Percentiles rank a stretch among this genome's conserved stretches.
Evolutionary conservation across 1,140 invertebrate species (phyloP).

Genomic region (Maconellicoccus hirsutus): DNA sequence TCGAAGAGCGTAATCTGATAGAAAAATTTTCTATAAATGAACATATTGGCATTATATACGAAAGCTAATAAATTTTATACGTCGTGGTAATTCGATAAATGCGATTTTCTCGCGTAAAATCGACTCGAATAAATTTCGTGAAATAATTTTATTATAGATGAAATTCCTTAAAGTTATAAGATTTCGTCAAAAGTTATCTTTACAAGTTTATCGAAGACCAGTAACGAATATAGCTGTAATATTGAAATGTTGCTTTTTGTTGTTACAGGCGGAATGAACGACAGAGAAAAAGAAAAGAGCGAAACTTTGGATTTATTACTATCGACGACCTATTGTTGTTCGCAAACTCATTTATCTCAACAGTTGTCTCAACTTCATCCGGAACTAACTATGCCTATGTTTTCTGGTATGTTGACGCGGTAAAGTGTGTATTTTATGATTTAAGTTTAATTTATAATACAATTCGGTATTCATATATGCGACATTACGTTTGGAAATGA

Average conservation of each 20-base stretch:
- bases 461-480: no score
- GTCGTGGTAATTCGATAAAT: no score
- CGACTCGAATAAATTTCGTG: no score
- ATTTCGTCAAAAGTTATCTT: not conserved
- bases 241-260: not conserved
- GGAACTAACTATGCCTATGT: conserved; percentile 97
- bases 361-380: conserved; percentile 88
- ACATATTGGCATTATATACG: no score
- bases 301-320: conserved; percentile 71
- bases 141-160: no score
- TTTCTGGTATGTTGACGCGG: conserved; percentile 62
- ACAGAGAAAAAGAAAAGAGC: conserved; percentile 32
- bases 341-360: conserved; percentile 80
- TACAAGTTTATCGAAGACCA: not conserved
- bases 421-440: not conserved
- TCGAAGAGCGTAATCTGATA: no score
- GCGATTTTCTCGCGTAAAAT: no score
- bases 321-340: conserved; percentile 76
- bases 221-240: not conserved
- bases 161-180: no score
- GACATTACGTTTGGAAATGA: no score
- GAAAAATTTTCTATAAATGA: no score
- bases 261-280: conserved; percentile 19
- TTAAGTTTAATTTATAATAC: no score
- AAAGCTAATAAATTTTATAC: no score